These are phyloP conservation scores for Microctonus aethiopoides DNA, from an alignment of 2,888 invertebrate species.

Conservation along the genomic window DNA sequence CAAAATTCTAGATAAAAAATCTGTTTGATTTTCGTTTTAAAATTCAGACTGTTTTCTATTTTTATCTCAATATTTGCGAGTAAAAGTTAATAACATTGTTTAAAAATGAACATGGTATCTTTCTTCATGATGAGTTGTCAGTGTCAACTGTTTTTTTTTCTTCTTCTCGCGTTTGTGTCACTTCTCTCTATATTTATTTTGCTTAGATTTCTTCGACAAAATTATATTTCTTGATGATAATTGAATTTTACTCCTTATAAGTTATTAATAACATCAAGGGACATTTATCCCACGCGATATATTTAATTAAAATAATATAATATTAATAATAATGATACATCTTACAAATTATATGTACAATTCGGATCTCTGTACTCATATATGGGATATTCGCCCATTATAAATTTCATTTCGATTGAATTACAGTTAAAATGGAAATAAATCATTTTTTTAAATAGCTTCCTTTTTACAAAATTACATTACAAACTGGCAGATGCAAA, in stretches of 20 bases:
- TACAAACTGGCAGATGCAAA: constrained; percentile 62
- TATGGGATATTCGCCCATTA: constrained; percentile 39
- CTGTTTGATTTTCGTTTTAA: constrained; percentile 49
- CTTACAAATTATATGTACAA: constrained; percentile 65
- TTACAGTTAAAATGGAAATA: constrained; percentile 61
- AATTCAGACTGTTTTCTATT: constrained; percentile 44
- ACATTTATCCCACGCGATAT: constrained; percentile 1
- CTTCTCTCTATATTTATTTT: not conserved
- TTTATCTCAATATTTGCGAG: constrained; percentile 27
- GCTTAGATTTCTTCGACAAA: not conserved
- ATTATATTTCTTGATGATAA: constrained; percentile 35
- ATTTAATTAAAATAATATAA: constrained; percentile 48
- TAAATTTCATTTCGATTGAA: constrained; percentile 54
- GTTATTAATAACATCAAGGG: constrained; percentile 13
- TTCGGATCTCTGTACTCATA: constrained; percentile 45
- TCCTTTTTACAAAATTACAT: constrained; percentile 67
- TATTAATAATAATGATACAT: constrained; percentile 55
- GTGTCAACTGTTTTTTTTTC: constrained; percentile 9
- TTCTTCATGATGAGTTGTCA: constrained; percentile 2
- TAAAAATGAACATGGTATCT: constrained; percentile 30
- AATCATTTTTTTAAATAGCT: constrained; percentile 60
- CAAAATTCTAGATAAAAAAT: constrained; percentile 24
- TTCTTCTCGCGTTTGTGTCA: not conserved
- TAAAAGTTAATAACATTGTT: constrained; percentile 20
- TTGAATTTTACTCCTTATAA: constrained; percentile 40